A percentile compares a stretch with the other conserved stretches of the same genome.
Conservation (phyloP, 2,888 invertebrate species). For the Pristionchus entomophagus region DNA sequence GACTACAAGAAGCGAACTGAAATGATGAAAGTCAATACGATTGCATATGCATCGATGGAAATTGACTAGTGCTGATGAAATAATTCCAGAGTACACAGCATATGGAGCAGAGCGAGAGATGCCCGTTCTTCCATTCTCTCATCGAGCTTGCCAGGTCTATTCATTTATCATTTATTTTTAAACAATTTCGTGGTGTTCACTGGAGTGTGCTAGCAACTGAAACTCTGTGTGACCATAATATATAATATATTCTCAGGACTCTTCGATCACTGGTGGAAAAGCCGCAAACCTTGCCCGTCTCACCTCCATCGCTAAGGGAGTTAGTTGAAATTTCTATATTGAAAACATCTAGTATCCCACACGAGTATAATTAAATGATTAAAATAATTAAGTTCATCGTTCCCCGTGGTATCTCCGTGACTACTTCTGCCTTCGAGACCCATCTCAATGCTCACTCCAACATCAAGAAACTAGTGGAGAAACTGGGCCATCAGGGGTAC, state of each 20-base stretch:
- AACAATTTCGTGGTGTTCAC: background rate
- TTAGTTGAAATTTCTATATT: too few species aligned
- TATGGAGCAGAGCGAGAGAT: conserved; percentile 49
- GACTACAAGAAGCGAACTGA: background rate
- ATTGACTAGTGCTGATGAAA: too few species aligned
- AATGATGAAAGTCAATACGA: background rate
- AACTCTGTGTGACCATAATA: background rate
- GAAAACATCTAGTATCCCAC: background rate
- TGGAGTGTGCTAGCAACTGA: background rate
- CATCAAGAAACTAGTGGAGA: conserved; percentile 48
- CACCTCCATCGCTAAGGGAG: conserved; percentile 75
- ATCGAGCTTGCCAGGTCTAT: conserved; percentile 67
- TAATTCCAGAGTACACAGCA: conserved; percentile 52
- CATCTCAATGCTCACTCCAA: conserved; percentile 55
- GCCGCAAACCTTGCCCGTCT: conserved; percentile 85
- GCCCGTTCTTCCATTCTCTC: conserved; percentile 60
- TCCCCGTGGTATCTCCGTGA: conserved; percentile 67
- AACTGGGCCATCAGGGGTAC: conserved; percentile 22
- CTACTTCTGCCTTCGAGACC: conserved; percentile 60
- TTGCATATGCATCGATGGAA: background rate
- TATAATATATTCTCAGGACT: conserved; percentile 47
- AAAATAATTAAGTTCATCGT: conserved; percentile 58
- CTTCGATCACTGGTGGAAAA: conserved; percentile 84
- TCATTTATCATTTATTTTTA: background rate
- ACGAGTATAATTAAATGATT: background rate